Evolutionary conservation across 1,140 invertebrate species (phyloP).

Genomic region (Schlechtendalia chinensis): DNA sequence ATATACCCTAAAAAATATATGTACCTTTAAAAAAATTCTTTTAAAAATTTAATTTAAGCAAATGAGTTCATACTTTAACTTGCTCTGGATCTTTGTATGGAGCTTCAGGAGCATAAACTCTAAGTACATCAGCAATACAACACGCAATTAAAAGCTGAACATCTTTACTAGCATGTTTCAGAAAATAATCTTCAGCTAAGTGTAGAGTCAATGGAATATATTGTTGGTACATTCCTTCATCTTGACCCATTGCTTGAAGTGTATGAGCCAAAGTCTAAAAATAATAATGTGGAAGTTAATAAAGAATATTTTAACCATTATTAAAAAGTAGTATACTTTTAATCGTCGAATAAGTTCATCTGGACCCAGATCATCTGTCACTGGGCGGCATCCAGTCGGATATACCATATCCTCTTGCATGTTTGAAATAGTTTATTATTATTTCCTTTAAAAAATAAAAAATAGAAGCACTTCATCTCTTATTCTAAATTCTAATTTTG

Average conservation of each 20-base stretch:
- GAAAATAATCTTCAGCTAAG: constrained; percentile 87
- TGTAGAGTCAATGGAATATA: constrained; percentile 92
- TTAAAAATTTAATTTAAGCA: constrained; percentile 41
- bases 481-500: too few species aligned
- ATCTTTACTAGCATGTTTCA: constrained; percentile 86
- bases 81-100: constrained; percentile 94
- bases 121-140: constrained; percentile 93
- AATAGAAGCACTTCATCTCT: too few species aligned
- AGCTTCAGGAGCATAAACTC: constrained; percentile 98
- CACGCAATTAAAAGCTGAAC: constrained; percentile 93
- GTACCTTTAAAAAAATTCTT: too few species aligned
- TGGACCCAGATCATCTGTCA: constrained; percentile 87
- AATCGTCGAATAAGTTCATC: constrained; percentile 92
- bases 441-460: background rate
- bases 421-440: background rate
- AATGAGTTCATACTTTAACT: constrained; percentile 66
- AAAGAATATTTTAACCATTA: background rate
- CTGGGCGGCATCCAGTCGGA: constrained; percentile 80
- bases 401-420: constrained; percentile 72
- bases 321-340: constrained; percentile 64
- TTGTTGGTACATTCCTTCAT: constrained; percentile 87
- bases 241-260: constrained; percentile 93
- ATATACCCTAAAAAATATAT: constrained; percentile 80
- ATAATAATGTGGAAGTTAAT: background rate
- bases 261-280: constrained; percentile 80